Evolutionary conservation across 2,888 invertebrate genomes (phyloP).

Genomic region (Helobdella robusta): DNA sequence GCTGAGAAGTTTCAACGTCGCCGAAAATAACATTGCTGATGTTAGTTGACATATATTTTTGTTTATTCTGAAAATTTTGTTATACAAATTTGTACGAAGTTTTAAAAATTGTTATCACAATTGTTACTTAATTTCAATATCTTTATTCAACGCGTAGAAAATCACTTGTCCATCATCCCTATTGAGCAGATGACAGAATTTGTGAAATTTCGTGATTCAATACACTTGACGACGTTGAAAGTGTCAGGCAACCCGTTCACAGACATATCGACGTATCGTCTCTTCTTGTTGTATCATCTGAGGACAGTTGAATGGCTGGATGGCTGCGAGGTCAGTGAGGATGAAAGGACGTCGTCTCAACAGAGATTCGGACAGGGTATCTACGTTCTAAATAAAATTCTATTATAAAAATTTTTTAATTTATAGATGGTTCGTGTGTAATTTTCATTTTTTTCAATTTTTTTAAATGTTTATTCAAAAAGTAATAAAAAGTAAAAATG

Average conservation of each 20-base stretch:
- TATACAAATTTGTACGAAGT: too few species aligned
- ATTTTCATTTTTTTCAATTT: too few species aligned
- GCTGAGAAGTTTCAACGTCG: conserved; percentile 41
- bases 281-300: conserved; percentile 39
- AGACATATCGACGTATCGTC: not conserved
- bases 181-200: not conserved
- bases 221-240: not conserved
- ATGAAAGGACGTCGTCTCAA: conserved; percentile 41
- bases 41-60: conserved; percentile 39
- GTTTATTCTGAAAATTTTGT: too few species aligned
- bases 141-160: too few species aligned
- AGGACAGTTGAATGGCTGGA: conserved; percentile 43
- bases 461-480: too few species aligned
- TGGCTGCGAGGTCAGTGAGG: conserved; percentile 38
- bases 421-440: too few species aligned
- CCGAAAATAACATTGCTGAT: conserved; percentile 42
- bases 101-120: too few species aligned
- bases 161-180: too few species aligned
- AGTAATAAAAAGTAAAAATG: too few species aligned
- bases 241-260: not conserved
- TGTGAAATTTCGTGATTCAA: conserved; percentile 36
- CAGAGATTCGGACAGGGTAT: conserved; percentile 44
- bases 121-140: too few species aligned
- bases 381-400: too few species aligned
- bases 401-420: too few species aligned